Base-by-base conservation (phyloP, 64 coral and sea anemone genomes). In the Dendronephthya gigantea region DNA sequence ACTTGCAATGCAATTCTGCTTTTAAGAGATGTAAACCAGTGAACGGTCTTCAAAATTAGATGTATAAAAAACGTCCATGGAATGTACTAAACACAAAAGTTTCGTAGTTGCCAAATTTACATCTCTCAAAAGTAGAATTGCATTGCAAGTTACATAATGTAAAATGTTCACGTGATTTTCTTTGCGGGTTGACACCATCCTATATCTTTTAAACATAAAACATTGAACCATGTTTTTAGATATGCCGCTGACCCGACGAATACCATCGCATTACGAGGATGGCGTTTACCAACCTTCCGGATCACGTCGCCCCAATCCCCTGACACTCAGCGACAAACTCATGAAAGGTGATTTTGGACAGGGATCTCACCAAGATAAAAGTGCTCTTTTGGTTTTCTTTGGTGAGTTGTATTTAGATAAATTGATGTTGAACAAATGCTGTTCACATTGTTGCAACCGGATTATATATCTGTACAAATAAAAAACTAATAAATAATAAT, bases 191-290 rank as follows among this genome's bases (percentile, higher is more conserved):
- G n/a, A n/a, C n/a, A n/a, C n/a, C n/a, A 23, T 62, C 25, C 25
- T 17, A 27, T 17, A 62, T 19, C 55, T 7, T 22, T 23, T 17
- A 6, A 7, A n/a, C 25, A 7, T 45, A 45, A 45, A 45, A 45
- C n/a, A n/a, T 62, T 62, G 17, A 19, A 62, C 55, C 17, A 62
- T 79, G 14, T 2, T 79, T 79, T 7, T 33, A 79, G 72, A 79
- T 19, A 79, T 34, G 30, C 72, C 72, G 16, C 29, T 79, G 72
- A 79, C 72, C 27, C 30, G 72, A 79, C 2, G 72, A 36, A 19
- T 34, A 19, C 72, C 72, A 33, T 79, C 72, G 33, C 72, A 79
- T 79, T 79, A 79, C 72, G 72, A 79, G 17, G 72, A 79, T 39
- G 72, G 72, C 30, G 72, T 79, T 8, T 79, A 79, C 29, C 72